These are phyloP conservation scores for Asbolus verrucosus DNA, from an alignment of 1,140 invertebrate genomes.

Conservation along the genomic window DNA sequence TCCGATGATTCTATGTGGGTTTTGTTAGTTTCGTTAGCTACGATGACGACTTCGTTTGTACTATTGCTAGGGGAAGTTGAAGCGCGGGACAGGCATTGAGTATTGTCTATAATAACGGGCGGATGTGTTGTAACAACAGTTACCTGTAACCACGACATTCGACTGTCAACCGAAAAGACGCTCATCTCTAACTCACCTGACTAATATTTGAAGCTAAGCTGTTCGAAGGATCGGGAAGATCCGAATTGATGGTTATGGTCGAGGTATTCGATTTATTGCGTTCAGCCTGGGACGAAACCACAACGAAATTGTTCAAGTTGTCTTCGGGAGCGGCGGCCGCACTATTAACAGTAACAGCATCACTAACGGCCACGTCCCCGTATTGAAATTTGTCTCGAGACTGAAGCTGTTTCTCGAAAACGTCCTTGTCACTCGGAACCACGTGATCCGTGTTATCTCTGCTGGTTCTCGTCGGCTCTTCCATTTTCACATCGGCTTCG, in stretches of 20 bases:
- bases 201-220: constrained; percentile 78
- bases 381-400: constrained; percentile 44
- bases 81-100: constrained; percentile 56
- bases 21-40: constrained; percentile 80
- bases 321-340: constrained; percentile 53
- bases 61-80: constrained; percentile 62
- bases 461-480: background rate
- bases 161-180: background rate
- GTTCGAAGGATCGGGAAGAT: constrained; percentile 72
- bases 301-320: constrained; percentile 50
- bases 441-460: too few relatives aligned
- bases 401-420: constrained; percentile 51
- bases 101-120: constrained; percentile 76
- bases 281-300: constrained; percentile 51
- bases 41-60: constrained; percentile 78
- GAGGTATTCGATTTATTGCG: constrained; percentile 66
- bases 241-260: constrained; percentile 71
- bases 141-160: constrained; percentile 63
- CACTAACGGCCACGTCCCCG: constrained; percentile 19
- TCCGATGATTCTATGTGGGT: constrained; percentile 76
- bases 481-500: constrained; percentile 30
- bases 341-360: constrained; percentile 55
- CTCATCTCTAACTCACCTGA: constrained; percentile 65
- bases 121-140: constrained; percentile 87
- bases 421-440: constrained; percentile 50